These are phyloP conservation scores for Thelaira solivaga DNA, from an alignment of 2,888 invertebrate species.

Conservation along the genomic window DNA sequence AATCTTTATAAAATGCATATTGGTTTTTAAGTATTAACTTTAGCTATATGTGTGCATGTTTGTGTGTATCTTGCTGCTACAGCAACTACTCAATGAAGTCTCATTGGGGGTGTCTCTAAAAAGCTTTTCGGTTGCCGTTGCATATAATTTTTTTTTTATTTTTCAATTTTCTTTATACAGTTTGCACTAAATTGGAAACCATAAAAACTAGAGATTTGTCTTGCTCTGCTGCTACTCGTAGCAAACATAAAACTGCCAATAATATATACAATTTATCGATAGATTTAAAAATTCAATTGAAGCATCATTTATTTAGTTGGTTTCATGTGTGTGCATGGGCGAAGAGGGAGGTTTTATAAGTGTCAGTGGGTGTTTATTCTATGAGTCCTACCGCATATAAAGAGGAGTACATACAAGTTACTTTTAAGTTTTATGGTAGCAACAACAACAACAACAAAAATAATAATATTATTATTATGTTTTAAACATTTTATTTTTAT, in stretches of 20 bases:
- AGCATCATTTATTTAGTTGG: slow-evolving; percentile 9
- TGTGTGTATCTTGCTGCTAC: too few relatives aligned
- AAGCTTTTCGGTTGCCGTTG: not conserved
- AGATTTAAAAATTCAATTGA: slow-evolving; percentile 30
- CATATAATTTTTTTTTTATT: not conserved
- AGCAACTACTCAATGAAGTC: too few relatives aligned
- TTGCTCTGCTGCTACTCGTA: too few relatives aligned
- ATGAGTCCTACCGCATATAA: too few relatives aligned
- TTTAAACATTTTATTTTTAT: too few relatives aligned
- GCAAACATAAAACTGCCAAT: slow-evolving; percentile 19
- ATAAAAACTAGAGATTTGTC: slow-evolving; percentile 32
- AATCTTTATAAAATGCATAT: slow-evolving; percentile 22
- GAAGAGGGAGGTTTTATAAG: too few relatives aligned
- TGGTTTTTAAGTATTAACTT: not conserved
- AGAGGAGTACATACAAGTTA: not conserved
- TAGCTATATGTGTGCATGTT: not conserved
- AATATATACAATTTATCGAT: slow-evolving; percentile 43
- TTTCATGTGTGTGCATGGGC: not conserved
- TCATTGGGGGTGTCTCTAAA: not conserved
- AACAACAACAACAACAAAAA: slow-evolving; percentile 10
- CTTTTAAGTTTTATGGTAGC: slow-evolving; percentile 15
- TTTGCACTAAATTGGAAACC: slow-evolving; percentile 29
- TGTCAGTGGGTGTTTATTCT: too few relatives aligned
- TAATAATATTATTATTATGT: too few relatives aligned
- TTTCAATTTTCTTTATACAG: slow-evolving; percentile 44